Percentiles rank a stretch among this genome's conserved stretches.
These are phyloP conservation scores for Heliconius ismenius DNA, from an alignment of 2,888 invertebrate species.

Conservation along the genomic window DNA sequence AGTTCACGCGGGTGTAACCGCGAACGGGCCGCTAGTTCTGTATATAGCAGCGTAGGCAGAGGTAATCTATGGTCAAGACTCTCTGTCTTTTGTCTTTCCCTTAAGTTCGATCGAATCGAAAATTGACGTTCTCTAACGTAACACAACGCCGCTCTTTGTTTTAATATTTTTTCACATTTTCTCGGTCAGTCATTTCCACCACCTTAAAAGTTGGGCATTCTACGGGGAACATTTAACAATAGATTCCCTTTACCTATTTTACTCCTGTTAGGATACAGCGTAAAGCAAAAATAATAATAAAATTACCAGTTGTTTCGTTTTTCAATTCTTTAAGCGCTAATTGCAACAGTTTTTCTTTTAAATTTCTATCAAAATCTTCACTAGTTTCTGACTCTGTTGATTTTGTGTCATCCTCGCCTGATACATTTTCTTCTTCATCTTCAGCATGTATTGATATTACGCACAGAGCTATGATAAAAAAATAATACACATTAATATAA, in stretches of 20 bases:
- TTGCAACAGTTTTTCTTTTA: slow-evolving; percentile 39
- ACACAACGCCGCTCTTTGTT: too few species aligned
- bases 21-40: too few species aligned
- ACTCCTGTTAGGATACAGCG: too few species aligned
- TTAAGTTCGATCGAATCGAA: too few species aligned
- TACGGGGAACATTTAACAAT: too few species aligned
- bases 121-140: too few species aligned
- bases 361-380: slow-evolving; percentile 42
- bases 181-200: too few species aligned
- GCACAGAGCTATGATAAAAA: slow-evolving; percentile 6
- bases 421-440: slow-evolving; percentile 37
- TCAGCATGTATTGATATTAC: slow-evolving; percentile 31
- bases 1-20: too few species aligned
- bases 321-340: slow-evolving; percentile 2
- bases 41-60: background rate
- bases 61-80: background rate
- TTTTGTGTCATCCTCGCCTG: slow-evolving; percentile 35
- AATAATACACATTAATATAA: background rate
- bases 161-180: too few species aligned
- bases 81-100: too few species aligned
- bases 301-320: slow-evolving; percentile 29
- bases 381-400: slow-evolving; percentile 47
- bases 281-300: background rate
- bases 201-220: too few species aligned
- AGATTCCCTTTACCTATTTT: too few species aligned